Evolutionary conservation across 2,888 invertebrate genomes (phyloP), one percentile per base, ranked within the genome.

Genomic region (Habrosyne pyritoides): DNA sequence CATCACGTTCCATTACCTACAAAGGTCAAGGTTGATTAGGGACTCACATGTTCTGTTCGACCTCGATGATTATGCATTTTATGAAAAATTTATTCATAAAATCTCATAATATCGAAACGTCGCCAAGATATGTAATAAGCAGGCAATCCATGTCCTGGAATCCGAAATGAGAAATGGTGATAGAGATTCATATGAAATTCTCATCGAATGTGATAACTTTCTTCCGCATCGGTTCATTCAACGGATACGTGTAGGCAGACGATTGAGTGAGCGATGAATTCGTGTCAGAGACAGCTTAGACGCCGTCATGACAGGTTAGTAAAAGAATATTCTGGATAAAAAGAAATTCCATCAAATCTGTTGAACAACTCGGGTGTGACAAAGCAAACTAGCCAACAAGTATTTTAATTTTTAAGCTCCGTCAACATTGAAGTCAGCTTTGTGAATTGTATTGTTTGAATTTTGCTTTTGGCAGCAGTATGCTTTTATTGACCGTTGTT

Each of bases 161-260:
- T 42, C 42, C 42, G 42, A 42, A 42, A 42, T 42, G 42, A 42
- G 42, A 6, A 42, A 42, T 42, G 8, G 42, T n/a, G 42, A 42
- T 42, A 8, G 42, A 18, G 18, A 42, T 42, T 42, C 18, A 42
- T 42, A 18, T 42, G 18, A 42, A 42, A 42, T 42, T 8, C 42
- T 7, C 42, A 8, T 42, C 42, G 42, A 18, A 42, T 42, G 42
- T 42, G 42, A 42, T 42, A 42, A 42, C 42, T 42, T 42, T 42
- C 42, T 42, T 42, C 18, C 42, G 18, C 18, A n/a, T 18, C 18
- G 8, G 42, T 18, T 18, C 42, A 42, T 42, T 24, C 24, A 24
- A 14, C 36, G 14, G 36, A 36, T 36, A 18, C 18, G 42, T 42
- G 42, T 18, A 42, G 42, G 18, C 5, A 42, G 18, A n/a, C 42